These are phyloP conservation scores for Himantopus leucocephalus DNA, from an alignment of 2,113 vertebrate genomes.

Conservation along the genomic window DNA sequence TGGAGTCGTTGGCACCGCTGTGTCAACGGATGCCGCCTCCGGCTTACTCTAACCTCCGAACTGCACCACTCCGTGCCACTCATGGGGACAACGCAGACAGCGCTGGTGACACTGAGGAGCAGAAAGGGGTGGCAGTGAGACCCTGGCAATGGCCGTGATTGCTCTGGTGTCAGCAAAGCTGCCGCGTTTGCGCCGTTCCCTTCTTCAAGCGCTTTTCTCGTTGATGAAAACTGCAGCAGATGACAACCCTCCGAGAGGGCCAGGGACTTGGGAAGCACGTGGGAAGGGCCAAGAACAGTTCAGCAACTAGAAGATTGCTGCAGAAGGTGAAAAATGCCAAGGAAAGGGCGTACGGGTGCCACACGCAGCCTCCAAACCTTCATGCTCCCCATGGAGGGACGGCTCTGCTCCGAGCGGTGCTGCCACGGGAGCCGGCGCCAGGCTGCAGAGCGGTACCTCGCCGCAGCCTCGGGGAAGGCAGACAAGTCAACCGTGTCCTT, in stretches of 20 bases:
- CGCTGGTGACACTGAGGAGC: not conserved
- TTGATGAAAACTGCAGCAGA: not conserved
- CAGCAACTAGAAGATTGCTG: not conserved
- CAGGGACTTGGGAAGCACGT: not conserved
- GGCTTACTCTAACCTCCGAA: not conserved
- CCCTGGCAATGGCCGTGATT: no score
- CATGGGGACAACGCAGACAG: not conserved
- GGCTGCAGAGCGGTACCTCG: not conserved
- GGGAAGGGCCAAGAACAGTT: not conserved
- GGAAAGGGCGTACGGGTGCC: fast-evolving
- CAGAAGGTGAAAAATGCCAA: not conserved
- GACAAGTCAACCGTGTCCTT: not conserved
- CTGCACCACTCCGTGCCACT: not conserved
- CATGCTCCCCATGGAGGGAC: not conserved
- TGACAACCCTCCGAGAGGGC: not conserved
- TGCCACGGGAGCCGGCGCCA: not conserved
- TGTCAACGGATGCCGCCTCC: not conserved
- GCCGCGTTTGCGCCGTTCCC: not conserved
- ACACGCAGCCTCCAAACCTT: not conserved
- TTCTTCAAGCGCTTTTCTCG: not conserved
- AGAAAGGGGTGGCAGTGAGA: not conserved
- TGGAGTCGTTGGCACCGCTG: fast-evolving
- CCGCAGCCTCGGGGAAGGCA: not conserved
- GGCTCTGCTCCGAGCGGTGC: not conserved
- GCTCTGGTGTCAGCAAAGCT: not conserved